phyloP scores from a whole-genome alignment of 2,113 vertebrate genomes.

The Anas platyrhynchos region DNA sequence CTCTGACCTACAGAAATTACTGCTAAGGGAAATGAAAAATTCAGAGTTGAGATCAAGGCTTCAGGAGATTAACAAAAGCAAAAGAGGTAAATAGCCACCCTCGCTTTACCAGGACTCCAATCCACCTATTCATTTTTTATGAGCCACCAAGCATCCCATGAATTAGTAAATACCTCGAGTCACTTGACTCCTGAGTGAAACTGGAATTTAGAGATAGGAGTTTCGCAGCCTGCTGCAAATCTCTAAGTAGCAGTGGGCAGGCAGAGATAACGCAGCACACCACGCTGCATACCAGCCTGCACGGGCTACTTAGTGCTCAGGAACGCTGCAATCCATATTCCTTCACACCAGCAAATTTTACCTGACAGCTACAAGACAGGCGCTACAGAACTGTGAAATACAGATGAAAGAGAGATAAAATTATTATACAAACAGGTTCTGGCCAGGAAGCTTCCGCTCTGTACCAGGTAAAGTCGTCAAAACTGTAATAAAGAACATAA shows the following conservation, averaged over 20 bases:
- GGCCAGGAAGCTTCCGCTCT: background rate
- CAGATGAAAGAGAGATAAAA: background rate
- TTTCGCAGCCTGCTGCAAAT: conserved; percentile 28
- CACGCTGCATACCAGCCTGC: background rate
- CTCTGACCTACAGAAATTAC: background rate
- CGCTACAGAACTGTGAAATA: background rate
- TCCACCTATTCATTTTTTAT: conserved; percentile 23
- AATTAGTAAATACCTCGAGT: conserved; percentile 23
- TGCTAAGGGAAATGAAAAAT: background rate
- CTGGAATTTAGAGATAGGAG: conserved; percentile 14
- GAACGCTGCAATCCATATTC: background rate
- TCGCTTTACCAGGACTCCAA: background rate
- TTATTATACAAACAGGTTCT: background rate
- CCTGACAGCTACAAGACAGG: conserved; percentile 14
- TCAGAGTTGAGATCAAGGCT: background rate
- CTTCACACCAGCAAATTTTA: conserved; percentile 24
- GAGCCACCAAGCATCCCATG: background rate
- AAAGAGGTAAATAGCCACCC: background rate
- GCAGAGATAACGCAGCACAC: background rate
- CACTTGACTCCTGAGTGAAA: conserved; percentile 23
- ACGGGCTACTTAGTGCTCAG: background rate
- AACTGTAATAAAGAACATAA: background rate
- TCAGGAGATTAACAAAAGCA: background rate
- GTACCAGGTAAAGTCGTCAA: background rate
- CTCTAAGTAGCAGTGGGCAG: background rate